These are phyloP conservation scores for Bombyx mandarina DNA, from an alignment of 1,140 invertebrate species.

Conservation along the genomic window DNA sequence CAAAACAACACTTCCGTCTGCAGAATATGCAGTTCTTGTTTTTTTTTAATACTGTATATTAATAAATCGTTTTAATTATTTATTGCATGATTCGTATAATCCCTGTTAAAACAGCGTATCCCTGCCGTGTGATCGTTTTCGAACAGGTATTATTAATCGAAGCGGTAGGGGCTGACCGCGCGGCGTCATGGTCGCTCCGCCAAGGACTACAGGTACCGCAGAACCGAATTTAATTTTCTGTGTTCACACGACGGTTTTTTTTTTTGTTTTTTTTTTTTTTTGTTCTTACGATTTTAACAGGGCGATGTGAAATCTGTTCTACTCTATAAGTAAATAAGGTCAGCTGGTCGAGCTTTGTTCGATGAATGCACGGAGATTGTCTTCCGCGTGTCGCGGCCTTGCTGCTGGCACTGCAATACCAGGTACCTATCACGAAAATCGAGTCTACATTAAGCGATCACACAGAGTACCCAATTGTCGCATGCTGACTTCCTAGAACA, in stretches of 20 bases:
- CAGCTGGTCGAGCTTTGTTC: constrained; percentile 21
- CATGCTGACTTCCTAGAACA: constrained; percentile 11
- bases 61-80: not conserved
- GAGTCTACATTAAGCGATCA: constrained; percentile 6
- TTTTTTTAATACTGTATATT: not conserved
- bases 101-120: not conserved
- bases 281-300: constrained; percentile 8
- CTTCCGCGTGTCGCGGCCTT: constrained; percentile 59
- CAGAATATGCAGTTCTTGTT: not conserved
- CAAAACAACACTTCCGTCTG: not conserved
- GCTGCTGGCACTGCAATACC: constrained; percentile 12
- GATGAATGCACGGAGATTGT: constrained; percentile 50
- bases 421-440: constrained; percentile 8
- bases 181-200: constrained; percentile 9
- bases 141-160: constrained; percentile 41
- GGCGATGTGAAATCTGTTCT: constrained; percentile 20
- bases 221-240: constrained; percentile 26
- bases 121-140: constrained; percentile 58
- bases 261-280: constrained; percentile 10
- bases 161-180: constrained; percentile 36
- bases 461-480: constrained; percentile 13
- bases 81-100: no score
- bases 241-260: constrained; percentile 31
- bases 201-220: constrained; percentile 45
- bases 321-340: constrained; percentile 34